Conservation (phyloP, 2,888 invertebrate species). For the Trichogramma evanescens region DNA sequence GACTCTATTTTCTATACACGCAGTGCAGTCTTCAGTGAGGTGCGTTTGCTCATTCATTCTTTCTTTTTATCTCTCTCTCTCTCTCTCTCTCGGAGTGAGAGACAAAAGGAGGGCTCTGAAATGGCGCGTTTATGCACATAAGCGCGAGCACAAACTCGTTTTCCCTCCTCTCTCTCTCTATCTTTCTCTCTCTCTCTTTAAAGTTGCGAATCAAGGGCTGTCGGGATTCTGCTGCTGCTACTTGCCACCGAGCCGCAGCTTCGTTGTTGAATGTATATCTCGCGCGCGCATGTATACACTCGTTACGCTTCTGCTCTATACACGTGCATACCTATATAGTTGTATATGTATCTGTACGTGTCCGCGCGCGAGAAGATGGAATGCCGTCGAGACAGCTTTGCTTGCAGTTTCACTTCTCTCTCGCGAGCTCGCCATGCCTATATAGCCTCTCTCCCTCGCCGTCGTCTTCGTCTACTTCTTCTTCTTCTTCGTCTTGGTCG, state of each 20-base stretch:
- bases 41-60: neutral
- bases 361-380: conserved; percentile 20
- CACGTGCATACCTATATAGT: too few relatives aligned
- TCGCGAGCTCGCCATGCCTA: neutral
- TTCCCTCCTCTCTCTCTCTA: conserved; percentile 1
- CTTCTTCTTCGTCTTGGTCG: neutral
- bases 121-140: conserved; percentile 15
- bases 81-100: neutral
- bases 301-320: too few relatives aligned
- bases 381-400: conserved; percentile 23
- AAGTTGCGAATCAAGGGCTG: neutral
- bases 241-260: neutral
- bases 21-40: neutral
- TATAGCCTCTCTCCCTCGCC: neutral
- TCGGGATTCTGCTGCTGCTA: neutral
- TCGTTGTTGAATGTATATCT: too few relatives aligned
- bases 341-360: neutral
- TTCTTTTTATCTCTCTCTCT: neutral
- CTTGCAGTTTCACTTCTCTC: conserved; percentile 11
- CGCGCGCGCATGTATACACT: too few relatives aligned
- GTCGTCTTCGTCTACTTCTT: neutral
- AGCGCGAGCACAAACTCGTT: neutral
- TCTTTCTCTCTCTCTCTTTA: conserved; percentile 1
- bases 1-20: neutral
- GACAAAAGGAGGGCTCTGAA: neutral